phyloP scores from a whole-genome alignment of 2,797 vertebrate genomes.

The Enteromius anoplus region DNA sequence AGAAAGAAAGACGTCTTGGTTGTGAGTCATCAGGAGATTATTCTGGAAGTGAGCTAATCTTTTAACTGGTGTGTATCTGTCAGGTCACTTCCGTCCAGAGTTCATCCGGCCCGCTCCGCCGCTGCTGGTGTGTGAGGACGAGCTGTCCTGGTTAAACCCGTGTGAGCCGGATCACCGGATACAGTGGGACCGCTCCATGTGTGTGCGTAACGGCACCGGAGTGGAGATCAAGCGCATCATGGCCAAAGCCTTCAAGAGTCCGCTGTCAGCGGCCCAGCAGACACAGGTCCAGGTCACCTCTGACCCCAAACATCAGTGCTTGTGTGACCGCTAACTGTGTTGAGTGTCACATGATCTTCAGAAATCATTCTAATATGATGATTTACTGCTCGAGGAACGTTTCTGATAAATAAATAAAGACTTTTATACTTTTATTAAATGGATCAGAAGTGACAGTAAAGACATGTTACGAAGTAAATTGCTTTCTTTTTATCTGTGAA shows the following conservation, averaged over 20 bases:
- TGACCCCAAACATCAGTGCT: neutral
- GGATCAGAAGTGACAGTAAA: too few relatives aligned
- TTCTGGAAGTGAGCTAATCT: too few relatives aligned
- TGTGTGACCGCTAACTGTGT: too few relatives aligned
- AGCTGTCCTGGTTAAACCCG: slow-evolving; percentile 94
- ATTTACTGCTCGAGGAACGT: too few relatives aligned
- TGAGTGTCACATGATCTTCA: too few relatives aligned
- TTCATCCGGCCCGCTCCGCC: slow-evolving; percentile 95
- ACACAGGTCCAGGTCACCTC: slow-evolving; percentile 79
- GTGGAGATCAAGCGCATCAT: slow-evolving; percentile 97
- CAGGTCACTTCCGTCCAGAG: slow-evolving; percentile 97
- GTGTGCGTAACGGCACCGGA: slow-evolving; percentile 94
- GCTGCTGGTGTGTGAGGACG: slow-evolving; percentile 94
- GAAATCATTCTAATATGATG: too few relatives aligned
- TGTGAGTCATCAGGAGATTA: too few relatives aligned
- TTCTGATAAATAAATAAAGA: too few relatives aligned
- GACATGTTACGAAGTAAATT: too few relatives aligned
- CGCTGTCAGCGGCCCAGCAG: slow-evolving; percentile 92
- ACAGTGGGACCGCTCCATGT: slow-evolving; percentile 98
- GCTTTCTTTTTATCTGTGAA: too few relatives aligned
- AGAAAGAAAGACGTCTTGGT: too few relatives aligned
- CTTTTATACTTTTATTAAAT: too few relatives aligned
- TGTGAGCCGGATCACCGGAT: slow-evolving; percentile 92
- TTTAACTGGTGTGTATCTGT: neutral
- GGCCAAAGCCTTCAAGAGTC: slow-evolving; percentile 98